Conservation (phyloP, 2,888 invertebrate species). For the Chrysolina haemoptera region DNA sequence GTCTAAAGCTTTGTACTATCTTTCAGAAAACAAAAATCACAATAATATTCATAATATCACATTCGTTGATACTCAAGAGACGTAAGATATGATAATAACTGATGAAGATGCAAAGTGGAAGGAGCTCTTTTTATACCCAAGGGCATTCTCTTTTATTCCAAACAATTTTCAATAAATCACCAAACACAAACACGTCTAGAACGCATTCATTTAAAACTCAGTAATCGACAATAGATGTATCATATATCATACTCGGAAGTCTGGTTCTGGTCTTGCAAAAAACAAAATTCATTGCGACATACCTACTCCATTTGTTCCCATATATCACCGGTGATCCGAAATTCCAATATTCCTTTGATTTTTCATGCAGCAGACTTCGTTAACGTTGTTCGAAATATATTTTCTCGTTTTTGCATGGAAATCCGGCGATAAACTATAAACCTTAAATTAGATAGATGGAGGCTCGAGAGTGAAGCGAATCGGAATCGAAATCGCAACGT, state of each 20-base stretch:
- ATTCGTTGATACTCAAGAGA: no score
- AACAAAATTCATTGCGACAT: background rate
- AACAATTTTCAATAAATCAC: no score
- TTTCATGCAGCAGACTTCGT: constrained; percentile 45
- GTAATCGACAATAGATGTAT: background rate
- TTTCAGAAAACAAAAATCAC: no score
- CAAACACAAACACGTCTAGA: no score
- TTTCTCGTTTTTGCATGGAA: constrained; percentile 45
- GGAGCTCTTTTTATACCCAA: no score
- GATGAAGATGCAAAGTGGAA: no score
- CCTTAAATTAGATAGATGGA: constrained; percentile 64
- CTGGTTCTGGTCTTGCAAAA: background rate
- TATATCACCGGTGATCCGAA: constrained; percentile 19
- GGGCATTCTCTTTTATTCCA: no score
- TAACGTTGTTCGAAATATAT: constrained; percentile 37
- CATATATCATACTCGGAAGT: background rate
- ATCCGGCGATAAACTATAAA: constrained; percentile 58
- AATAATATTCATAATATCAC: no score
- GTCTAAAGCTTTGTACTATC: no score
- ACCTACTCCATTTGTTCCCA: background rate
- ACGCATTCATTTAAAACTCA: no score
- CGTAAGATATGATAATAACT: no score
- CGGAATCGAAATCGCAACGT: constrained; percentile 60
- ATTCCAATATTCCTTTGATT: constrained; percentile 44
- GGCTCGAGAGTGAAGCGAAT: constrained; percentile 47